Base-by-base conservation (phyloP, 37 sponge, comb jelly and placozoan genomes). In the Cliona cf. orientalis region DNA sequence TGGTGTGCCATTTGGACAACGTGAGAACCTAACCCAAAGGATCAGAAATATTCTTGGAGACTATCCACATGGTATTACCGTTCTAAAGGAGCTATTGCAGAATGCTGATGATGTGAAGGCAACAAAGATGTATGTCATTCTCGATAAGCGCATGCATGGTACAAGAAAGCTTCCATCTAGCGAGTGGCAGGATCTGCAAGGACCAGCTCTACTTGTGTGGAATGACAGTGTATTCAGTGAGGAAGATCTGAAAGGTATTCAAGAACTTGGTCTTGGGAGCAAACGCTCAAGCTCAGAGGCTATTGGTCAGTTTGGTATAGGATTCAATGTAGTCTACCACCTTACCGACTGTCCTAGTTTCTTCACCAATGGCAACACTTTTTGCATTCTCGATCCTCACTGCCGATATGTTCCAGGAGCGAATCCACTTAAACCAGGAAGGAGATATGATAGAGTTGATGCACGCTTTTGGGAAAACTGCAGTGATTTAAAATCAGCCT, bases 91-190 rank as follows among this genome's bases (percentile, higher is more conserved):
- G 34, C 71, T 85, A 25, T 72, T 93, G 55, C 94, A 93, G 72
- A 93, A 93, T 84, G 86, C 94, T 43, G 94, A 93, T 80, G 91
- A 93, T 86, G 86, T 90, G 5, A 46, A 73, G 35, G 93, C 93
- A 43, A 89, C 80, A 9, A 75, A 74, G 60, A 84, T 93, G 74
- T 85, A 80, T 22, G 33, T 93, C 66, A 62, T 90, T 64, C 46
- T 90, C 4, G 94, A 93, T 55, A 67, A 90, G 21, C 46, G 86
- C 5, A 84, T 29, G 0, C 84, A 84, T 38, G 76, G 68, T 1
- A 35, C 25, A 14, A 35, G 37, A 25, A 55, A 43, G 6, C 32
- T 79, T 1, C 23, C 31, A 44, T 78, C 78, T 19, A 9, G 35
- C 4, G 34, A 58, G 14, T 91, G 91, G 91, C 43, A 59, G 45